Conservation (phyloP, 2,888 invertebrate genomes). For the Luperina testacea region DNA sequence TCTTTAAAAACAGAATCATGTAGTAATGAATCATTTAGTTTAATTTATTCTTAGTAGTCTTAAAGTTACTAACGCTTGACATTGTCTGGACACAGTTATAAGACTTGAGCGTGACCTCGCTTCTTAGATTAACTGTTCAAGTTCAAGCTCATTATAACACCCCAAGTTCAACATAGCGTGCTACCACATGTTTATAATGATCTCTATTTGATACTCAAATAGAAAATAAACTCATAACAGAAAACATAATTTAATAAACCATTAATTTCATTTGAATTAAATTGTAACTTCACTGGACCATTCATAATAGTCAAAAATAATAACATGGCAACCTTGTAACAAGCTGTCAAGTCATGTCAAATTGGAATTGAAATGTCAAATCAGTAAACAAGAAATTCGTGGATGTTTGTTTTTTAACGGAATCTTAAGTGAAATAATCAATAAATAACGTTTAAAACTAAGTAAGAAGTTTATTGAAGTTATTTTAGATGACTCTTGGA, state of each 20-base stretch:
- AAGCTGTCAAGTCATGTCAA: conserved; percentile 32
- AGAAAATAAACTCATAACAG: background rate
- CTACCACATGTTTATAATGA: background rate
- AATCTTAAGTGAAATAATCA: conserved; percentile 71
- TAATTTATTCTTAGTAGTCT: background rate
- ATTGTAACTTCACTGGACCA: conserved; percentile 20
- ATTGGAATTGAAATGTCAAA: conserved; percentile 52
- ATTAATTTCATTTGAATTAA: background rate
- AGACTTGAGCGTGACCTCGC: conserved; percentile 57
- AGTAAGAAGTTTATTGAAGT: conserved; percentile 68
- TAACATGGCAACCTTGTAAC: conserved; percentile 45
- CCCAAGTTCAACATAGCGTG: background rate
- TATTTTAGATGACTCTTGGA: conserved; percentile 87
- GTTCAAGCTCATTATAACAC: conserved; percentile 50
- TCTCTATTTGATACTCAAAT: background rate
- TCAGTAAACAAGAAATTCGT: conserved; percentile 71
- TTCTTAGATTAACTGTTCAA: conserved; percentile 44
- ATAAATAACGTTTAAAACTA: conserved; percentile 60
- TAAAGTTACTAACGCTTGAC: conserved; percentile 33
- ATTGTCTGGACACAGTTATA: conserved; percentile 55
- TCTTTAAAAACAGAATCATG: background rate
- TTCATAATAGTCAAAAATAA: background rate
- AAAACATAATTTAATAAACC: background rate
- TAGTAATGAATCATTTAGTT: background rate
- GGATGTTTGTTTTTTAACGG: conserved; percentile 72